Conservation (phyloP, 2,797 vertebrate species). For the Allobates femoralis region DNA sequence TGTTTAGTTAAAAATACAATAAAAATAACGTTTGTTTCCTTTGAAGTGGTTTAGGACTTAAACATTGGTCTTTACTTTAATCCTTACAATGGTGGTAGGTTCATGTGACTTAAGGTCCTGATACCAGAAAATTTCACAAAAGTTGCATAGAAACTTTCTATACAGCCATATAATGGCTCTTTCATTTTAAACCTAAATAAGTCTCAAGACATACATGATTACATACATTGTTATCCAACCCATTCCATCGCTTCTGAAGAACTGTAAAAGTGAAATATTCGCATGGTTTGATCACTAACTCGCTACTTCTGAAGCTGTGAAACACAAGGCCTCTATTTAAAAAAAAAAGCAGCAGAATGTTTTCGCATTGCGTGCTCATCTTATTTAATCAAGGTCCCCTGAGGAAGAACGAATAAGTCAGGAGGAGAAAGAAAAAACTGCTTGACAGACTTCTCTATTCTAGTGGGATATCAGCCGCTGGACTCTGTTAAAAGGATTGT, state of each 20-base stretch:
- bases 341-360: conserved; percentile 38
- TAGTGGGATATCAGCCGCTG: conserved; percentile 23
- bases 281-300: conserved; percentile 4
- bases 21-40: not conserved
- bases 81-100: not conserved
- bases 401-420: conserved; percentile 33
- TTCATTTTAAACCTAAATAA: not conserved
- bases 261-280: conserved; percentile 28
- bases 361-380: conserved; percentile 45
- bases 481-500: conserved; percentile 38
- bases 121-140: not conserved
- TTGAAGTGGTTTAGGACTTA: not conserved
- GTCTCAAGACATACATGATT: conserved; percentile 12
- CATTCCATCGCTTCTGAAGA: not conserved
- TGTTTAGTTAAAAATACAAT: not conserved
- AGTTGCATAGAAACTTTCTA: not conserved
- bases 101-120: not conserved
- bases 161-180: not conserved
- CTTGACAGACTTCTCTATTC: conserved; percentile 17
- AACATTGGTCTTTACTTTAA: not conserved
- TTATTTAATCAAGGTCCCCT: conserved; percentile 50
- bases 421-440: not conserved
- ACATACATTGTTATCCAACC: not conserved
- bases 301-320: conserved; percentile 25
- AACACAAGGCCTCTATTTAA: conserved; percentile 49